A percentile compares a stretch with the other conserved stretches of the same genome.
phyloP scores from a whole-genome alignment of 2,797 vertebrate species.

The Coreius guichenoti region DNA sequence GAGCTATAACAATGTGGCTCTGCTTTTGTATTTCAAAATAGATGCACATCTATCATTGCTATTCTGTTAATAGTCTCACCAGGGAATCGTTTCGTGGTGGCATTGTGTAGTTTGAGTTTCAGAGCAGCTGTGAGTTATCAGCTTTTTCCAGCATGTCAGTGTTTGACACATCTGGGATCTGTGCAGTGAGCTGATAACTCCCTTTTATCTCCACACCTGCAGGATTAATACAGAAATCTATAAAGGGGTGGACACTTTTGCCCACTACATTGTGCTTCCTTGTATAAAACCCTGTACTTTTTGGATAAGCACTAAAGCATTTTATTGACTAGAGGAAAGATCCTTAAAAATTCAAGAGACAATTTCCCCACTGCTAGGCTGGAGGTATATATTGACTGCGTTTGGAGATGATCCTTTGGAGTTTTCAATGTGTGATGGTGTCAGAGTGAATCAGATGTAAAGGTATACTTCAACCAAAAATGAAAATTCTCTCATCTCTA shows the following conservation, averaged over 20 bases:
- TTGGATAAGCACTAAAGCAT: slow-evolving; percentile 24
- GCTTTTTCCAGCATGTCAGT: slow-evolving; percentile 39
- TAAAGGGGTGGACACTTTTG: slow-evolving; percentile 21
- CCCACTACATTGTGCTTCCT: slow-evolving; percentile 30
- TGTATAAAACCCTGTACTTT: not conserved
- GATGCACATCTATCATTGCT: not conserved
- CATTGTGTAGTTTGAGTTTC: slow-evolving; percentile 13
- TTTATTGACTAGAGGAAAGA: slow-evolving; percentile 27
- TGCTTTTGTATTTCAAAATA: not conserved
- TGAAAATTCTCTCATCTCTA: not conserved
- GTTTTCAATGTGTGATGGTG: not conserved
- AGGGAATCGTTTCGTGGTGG: not conserved
- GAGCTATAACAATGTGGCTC: not conserved
- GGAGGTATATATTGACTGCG: not conserved
- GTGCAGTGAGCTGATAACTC: slow-evolving; percentile 37
- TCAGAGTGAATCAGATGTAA: not conserved
- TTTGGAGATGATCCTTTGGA: not conserved
- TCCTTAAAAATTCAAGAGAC: slow-evolving; percentile 1
- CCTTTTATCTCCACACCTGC: slow-evolving; percentile 35
- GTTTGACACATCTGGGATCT: slow-evolving; percentile 43
- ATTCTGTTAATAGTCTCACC: not conserved
- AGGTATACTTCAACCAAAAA: not conserved
- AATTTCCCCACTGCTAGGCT: not conserved
- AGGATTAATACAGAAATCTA: slow-evolving; percentile 46
- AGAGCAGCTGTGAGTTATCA: slow-evolving; percentile 28